phyloP scores from a whole-genome alignment of 2,888 invertebrate genomes.

The Aproaerema taeniolella region DNA sequence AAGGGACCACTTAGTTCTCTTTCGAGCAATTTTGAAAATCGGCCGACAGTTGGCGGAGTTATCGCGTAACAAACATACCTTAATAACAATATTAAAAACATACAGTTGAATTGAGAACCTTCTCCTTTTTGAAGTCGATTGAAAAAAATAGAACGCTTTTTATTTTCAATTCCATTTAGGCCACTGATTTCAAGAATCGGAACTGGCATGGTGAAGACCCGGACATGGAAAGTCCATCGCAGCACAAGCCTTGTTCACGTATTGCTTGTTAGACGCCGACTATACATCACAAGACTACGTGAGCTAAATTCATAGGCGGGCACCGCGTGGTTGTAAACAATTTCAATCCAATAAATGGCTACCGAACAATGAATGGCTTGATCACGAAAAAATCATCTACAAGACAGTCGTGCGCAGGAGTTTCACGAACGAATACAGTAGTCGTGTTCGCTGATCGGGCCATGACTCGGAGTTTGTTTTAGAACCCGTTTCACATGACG shows the following conservation, averaged over 20 bases:
- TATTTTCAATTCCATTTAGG: too few species aligned
- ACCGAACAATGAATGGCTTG: slow-evolving; percentile 70
- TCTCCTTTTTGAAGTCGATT: too few species aligned
- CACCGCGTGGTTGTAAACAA: slow-evolving; percentile 55
- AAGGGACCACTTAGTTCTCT: too few species aligned
- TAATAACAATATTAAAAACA: too few species aligned
- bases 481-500: background rate
- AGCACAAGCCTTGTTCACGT: slow-evolving; percentile 21
- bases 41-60: too few species aligned
- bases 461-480: slow-evolving; percentile 4
- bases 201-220: too few species aligned
- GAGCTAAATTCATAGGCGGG: slow-evolving; percentile 40
- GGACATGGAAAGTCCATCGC: background rate
- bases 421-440: slow-evolving; percentile 53
- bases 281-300: slow-evolving; percentile 31
- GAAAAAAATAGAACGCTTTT: too few species aligned
- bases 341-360: slow-evolving; percentile 69
- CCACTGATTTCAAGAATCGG: too few species aligned
- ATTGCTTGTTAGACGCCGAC: slow-evolving; percentile 20
- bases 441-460: slow-evolving; percentile 45
- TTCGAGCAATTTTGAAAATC: too few species aligned
- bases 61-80: too few species aligned
- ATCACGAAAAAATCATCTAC: slow-evolving; percentile 77
- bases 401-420: slow-evolving; percentile 60
- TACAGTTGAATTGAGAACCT: too few species aligned